These are phyloP conservation scores for Pterois miles DNA, from an alignment of 2,797 vertebrate genomes.

Conservation along the genomic window DNA sequence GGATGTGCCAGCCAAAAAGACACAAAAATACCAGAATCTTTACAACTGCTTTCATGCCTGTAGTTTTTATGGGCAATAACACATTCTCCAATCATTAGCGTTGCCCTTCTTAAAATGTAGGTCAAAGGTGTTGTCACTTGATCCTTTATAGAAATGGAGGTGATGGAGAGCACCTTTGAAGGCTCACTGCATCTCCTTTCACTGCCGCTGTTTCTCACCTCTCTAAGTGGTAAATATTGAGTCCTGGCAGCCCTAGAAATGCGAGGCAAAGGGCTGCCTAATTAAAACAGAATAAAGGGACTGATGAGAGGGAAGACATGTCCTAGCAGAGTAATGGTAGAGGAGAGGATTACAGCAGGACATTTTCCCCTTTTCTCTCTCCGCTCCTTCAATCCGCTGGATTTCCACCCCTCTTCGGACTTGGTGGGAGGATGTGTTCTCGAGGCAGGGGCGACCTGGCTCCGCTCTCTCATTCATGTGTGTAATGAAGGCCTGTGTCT, in stretches of 20 bases:
- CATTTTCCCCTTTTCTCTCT: conserved; percentile 44
- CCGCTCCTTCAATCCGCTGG: conserved; percentile 44
- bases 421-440: conserved; percentile 63
- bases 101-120: conserved; percentile 8
- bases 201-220: conserved; percentile 25
- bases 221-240: conserved; percentile 14
- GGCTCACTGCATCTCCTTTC: conserved; percentile 26
- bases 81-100: conserved; percentile 19
- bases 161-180: conserved; percentile 37
- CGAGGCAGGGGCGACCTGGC: conserved; percentile 71
- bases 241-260: conserved; percentile 22
- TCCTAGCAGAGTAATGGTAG: conserved; percentile 51
- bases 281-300: conserved; percentile 58
- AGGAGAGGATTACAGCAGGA: conserved; percentile 64
- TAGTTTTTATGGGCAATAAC: neutral
- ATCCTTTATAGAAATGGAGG: conserved; percentile 46
- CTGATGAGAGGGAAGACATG: conserved; percentile 45
- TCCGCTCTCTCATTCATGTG: conserved; percentile 79
- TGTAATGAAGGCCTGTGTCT: conserved; percentile 83
- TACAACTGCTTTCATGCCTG: conserved; percentile 38
- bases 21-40: conserved; percentile 45
- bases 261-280: conserved; percentile 35
- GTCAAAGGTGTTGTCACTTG: conserved; percentile 49
- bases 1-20: neutral
- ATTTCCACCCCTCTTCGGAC: conserved; percentile 55